Evolutionary conservation across 2,888 invertebrate genomes (phyloP), one percentile per base, ranked within the genome.

Genomic region (Nemurella pictetii): DNA sequence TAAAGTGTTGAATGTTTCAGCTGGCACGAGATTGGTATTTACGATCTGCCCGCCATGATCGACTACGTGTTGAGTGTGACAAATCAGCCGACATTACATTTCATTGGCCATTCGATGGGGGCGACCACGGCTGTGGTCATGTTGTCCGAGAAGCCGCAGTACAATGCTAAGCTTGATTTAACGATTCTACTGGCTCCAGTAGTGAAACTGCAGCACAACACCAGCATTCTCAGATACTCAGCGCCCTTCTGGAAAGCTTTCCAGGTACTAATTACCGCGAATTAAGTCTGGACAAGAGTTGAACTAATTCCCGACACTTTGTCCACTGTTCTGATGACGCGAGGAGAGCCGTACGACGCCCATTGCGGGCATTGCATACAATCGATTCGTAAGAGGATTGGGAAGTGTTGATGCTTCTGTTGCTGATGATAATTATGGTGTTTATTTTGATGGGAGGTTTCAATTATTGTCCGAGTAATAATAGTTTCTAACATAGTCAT

Each of bases 71-170:
- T 92, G 83, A 87, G 88, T 0, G 86, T 86, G 5, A 91, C 92
- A 0, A 89, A 90, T 0, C 89, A 90, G 15, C 84, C 89, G 4
- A 88, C 90, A 35, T 85, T 93, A 20, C 90, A 89, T 86, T 93
- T 92, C 88, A 88, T 92, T 27, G 93, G 92, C 0, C 92, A 92
- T 87, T 92, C 91, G 9, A 92, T 93, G 89, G 92, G 92, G 26
- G 88, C 89, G 5, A 88, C 89, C 0, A 87, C 86, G 75, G 88
- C 88, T 20, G 88, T 87, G 32, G 88, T 88, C 2, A 86, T 87
- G 81, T 87, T 87, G 83, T 86, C 87, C 3, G 87, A 87, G 72
- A 84, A 86, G 15, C 88, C 88, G 0, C 87, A 88, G 80, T 88
- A 88, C 85, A 88, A 88, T 85, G 81, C 82, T 9, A 88, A 88